phyloP scores from a whole-genome alignment of 2,888 invertebrate species.

The Ligdia adustata region DNA sequence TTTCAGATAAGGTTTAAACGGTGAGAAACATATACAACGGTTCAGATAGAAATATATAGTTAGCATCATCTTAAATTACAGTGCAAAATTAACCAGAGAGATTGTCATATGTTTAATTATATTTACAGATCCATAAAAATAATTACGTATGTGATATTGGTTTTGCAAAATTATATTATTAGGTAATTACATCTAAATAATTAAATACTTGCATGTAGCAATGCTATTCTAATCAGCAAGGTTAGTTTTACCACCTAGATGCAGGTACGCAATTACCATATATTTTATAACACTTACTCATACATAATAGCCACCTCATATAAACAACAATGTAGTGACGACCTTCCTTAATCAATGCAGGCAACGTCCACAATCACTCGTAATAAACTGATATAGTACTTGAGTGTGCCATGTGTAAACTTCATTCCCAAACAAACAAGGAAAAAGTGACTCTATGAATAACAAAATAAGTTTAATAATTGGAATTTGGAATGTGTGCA shows the following conservation, averaged over 20 bases:
- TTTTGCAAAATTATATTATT: no score
- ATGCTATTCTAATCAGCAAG: constrained; percentile 2
- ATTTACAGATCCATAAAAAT: no score
- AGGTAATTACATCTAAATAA: no score
- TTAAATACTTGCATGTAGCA: no score
- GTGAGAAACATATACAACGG: no score
- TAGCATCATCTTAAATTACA: no score
- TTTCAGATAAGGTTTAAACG: no score
- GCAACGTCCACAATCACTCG: constrained; percentile 69
- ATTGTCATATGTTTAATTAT: no score
- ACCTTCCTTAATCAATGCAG: constrained; percentile 73
- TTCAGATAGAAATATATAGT: no score
- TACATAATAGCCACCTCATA: constrained; percentile 9
- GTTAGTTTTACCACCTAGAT: background rate
- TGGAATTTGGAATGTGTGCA: background rate
- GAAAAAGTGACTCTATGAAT: background rate
- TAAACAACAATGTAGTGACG: constrained; percentile 51
- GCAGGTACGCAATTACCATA: constrained; percentile 6
- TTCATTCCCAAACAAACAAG: constrained; percentile 22
- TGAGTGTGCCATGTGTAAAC: constrained; percentile 45
- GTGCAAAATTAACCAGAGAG: no score
- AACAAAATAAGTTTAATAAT: constrained; percentile 5
- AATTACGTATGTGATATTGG: no score
- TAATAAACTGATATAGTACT: constrained; percentile 71
- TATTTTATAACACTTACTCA: constrained; percentile 7